Evolutionary conservation across 2,888 invertebrate species (phyloP), one percentile per base, ranked within the genome.

Genomic region (Abscondita cerata): DNA sequence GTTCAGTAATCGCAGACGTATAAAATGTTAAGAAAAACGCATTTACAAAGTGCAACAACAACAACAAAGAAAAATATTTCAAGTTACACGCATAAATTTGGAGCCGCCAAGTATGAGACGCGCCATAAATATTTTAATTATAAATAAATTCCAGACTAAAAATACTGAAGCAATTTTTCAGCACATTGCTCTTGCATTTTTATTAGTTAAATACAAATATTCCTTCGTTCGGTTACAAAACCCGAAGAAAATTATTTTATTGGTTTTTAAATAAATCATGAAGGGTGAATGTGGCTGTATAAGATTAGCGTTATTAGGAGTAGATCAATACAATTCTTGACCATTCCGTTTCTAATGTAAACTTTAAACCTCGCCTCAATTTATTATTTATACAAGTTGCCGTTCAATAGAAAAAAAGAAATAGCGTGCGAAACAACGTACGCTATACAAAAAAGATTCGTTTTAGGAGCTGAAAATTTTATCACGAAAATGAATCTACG

Each of bases 71-170:
- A 63, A 52, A 56, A 44, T 31, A 47, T 18, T 36, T n/a, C 40
- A 53, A 53, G 48, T 46, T 52, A 36, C 38, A 48, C 41, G 52
- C 48, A 60, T 46, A 70, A 69, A 70, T 67, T 69, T 68, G 52
- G 71, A 69, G 70, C 70, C 72, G 70, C 70, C 72, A 70, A 72
- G 70, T 72, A 70, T 66, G 70, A 72, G 72, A 69, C 72, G 69
- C 64, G 70, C 72, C 76, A 75, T 75, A 76, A 75, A 75, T 76
- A 75, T 75, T 76, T 76, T 76, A 75, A 76, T 76, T 76, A 76
- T 76, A 77, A 77, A 77, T 78, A 78, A 77, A 76, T 76, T 74
- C 72, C 76, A 72, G 73, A 73, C 73, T 77, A 77, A 77, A 77
- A 77, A 77, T 77, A 77, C 74, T 70, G 6, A 73, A 71, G 74